These are phyloP conservation scores for Aphodius sticticus DNA, from an alignment of 2,888 invertebrate genomes.

Conservation along the genomic window DNA sequence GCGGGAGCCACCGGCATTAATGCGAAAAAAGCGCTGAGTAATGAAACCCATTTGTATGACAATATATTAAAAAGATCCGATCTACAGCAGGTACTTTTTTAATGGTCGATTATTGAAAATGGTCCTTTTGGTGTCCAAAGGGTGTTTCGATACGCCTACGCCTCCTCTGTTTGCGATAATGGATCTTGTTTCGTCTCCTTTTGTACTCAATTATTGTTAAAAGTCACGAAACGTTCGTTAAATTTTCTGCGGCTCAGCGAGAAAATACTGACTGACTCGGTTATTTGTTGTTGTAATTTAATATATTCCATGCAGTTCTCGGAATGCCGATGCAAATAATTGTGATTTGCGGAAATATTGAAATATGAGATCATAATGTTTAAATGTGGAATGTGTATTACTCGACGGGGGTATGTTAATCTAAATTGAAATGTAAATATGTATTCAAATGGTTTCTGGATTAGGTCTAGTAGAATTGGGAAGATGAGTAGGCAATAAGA, in stretches of 20 bases:
- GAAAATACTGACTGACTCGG: background rate
- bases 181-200: background rate
- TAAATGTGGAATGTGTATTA: background rate
- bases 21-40: background rate
- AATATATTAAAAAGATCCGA: constrained; percentile 4
- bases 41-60: constrained; percentile 4
- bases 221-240: constrained; percentile 4
- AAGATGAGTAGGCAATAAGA: constrained; percentile 37
- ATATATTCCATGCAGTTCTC: background rate
- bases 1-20: background rate
- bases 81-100: background rate
- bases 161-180: background rate
- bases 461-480: constrained; percentile 13
- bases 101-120: constrained; percentile 4
- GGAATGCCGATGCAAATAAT: background rate
- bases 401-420: background rate
- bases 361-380: background rate
- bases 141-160: background rate
- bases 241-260: background rate
- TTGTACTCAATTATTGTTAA: background rate
- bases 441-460: background rate
- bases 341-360: background rate
- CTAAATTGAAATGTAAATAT: background rate
- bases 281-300: constrained; percentile 4
- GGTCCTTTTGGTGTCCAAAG: background rate